phyloP scores from a whole-genome alignment of 1,140 invertebrate genomes.

The Bombus confusus region DNA sequence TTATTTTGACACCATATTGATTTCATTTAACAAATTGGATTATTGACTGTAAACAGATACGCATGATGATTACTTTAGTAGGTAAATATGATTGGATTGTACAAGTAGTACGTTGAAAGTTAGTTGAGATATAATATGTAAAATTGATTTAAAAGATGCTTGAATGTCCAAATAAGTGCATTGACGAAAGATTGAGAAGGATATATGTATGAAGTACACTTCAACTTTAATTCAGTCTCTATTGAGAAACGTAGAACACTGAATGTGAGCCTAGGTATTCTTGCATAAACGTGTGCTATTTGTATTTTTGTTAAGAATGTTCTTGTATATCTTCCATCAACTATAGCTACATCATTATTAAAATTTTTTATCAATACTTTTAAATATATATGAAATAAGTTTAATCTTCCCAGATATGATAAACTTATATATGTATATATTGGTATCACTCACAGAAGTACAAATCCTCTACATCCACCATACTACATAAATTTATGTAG shows the following conservation, averaged over 20 bases:
- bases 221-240: neutral
- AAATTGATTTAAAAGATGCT: no score
- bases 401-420: neutral
- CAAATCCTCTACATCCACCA: slow-evolving; percentile 78
- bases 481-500: slow-evolving; percentile 56
- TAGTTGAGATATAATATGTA: no score
- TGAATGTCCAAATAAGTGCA: no score
- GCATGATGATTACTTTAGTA: no score
- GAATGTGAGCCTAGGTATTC: neutral
- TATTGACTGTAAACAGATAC: neutral
- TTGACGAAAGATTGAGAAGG: no score
- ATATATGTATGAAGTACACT: no score
- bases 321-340: neutral
- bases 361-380: no score
- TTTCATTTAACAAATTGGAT: neutral
- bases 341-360: neutral
- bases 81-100: no score
- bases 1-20: neutral
- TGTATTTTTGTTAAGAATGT: neutral
- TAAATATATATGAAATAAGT: neutral
- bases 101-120: no score
- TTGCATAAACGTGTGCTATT: neutral
- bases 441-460: neutral
- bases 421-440: slow-evolving; percentile 3
- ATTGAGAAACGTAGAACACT: neutral